Conservation (phyloP, 2,888 invertebrate genomes). For the Spodoptera littoralis region DNA sequence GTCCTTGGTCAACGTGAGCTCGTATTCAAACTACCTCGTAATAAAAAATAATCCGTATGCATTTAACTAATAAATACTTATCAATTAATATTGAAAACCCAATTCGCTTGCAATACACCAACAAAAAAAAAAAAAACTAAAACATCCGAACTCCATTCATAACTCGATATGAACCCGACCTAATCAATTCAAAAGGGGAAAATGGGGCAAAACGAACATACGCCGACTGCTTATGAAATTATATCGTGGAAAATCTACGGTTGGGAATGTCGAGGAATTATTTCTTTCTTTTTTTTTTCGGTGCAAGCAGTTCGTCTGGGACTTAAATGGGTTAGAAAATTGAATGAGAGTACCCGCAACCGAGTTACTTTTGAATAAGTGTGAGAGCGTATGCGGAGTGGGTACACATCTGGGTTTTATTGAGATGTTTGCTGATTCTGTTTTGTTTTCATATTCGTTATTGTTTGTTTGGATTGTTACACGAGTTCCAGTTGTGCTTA, state of each 20-base stretch:
- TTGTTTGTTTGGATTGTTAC: conserved; percentile 54
- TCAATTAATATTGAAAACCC: conserved; percentile 72
- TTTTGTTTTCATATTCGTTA: conserved; percentile 60
- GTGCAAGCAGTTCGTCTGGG: conserved; percentile 82
- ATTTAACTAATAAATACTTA: conserved; percentile 60
- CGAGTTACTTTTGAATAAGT: conserved; percentile 82
- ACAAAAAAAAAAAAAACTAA: conserved; percentile 72
- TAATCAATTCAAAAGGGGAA: conserved; percentile 87
- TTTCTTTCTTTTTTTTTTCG: conserved; percentile 71
- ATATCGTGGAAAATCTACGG: conserved; percentile 85
- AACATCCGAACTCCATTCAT: conserved; percentile 79
- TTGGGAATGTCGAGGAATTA: conserved; percentile 74
- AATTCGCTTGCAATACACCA: conserved; percentile 48
- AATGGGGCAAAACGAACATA: conserved; percentile 83
- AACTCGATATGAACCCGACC: conserved; percentile 82
- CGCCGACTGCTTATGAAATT: conserved; percentile 86
- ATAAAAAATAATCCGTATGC: conserved; percentile 10
- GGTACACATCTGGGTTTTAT: conserved; percentile 76
- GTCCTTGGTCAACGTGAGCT: conserved; percentile 4
- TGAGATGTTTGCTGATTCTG: conserved; percentile 66
- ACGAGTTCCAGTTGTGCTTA: conserved; percentile 4
- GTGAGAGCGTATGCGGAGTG: conserved; percentile 75
- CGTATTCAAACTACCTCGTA: conserved; percentile 15
- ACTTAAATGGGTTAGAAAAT: conserved; percentile 89
- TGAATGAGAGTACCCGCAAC: conserved; percentile 82